phyloP scores from a whole-genome alignment of 2,888 invertebrate genomes.

The Syrista parreyssii region DNA sequence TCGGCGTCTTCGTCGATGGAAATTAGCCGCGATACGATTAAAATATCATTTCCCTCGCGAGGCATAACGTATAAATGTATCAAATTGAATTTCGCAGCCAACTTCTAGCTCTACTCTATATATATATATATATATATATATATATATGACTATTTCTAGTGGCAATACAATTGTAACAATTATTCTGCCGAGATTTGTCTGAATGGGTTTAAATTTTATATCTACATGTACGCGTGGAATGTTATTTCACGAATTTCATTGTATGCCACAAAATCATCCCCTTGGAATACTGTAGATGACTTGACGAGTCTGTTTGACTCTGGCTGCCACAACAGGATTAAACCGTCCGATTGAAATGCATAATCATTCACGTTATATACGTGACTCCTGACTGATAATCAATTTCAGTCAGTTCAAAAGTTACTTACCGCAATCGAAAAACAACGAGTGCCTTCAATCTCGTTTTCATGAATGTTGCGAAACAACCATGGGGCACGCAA shows the following conservation, averaged over 20 bases:
- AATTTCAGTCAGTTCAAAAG: not conserved
- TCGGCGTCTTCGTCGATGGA: slow-evolving; percentile 5
- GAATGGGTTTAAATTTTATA: no score
- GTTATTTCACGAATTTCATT: no score
- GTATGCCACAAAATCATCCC: no score
- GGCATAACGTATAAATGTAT: not conserved
- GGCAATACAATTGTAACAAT: no score
- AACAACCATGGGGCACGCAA: not conserved
- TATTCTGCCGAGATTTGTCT: no score
- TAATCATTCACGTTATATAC: not conserved
- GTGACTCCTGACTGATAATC: not conserved
- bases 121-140: not conserved
- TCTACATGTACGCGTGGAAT: no score
- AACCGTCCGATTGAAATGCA: not conserved
- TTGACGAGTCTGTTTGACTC: not conserved
- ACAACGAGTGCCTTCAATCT: not conserved
- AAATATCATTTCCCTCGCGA: slow-evolving; percentile 13
- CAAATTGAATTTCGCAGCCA: not conserved
- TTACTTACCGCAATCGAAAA: not conserved
- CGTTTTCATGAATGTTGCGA: not conserved
- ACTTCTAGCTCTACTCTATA: not conserved
- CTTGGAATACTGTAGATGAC: no score
- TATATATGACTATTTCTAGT: no score
- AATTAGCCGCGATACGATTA: slow-evolving; percentile 24
- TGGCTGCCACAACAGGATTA: not conserved